Percentiles rank a stretch among this genome's conserved stretches.
phyloP scores from a whole-genome alignment of 2,888 invertebrate genomes.

The Doris montereyensis region DNA sequence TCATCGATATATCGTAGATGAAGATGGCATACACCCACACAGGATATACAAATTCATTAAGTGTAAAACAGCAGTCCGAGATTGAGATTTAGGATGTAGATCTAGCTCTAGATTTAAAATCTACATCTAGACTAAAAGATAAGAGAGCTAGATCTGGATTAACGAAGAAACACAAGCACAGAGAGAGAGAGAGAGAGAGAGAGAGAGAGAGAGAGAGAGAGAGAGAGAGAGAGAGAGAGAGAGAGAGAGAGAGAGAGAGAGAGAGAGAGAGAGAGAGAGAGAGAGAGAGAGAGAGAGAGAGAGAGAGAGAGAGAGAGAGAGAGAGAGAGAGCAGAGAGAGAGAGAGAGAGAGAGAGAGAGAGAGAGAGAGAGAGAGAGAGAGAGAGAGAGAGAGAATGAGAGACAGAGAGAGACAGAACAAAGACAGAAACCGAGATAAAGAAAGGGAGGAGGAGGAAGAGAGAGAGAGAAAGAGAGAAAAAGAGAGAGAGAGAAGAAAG shows the following conservation, averaged over 20 bases:
- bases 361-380: background rate
- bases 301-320: background rate
- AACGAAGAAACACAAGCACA: too few species aligned
- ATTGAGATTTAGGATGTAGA: too few species aligned
- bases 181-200: background rate
- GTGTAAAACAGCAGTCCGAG: too few species aligned
- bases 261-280: background rate
- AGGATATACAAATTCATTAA: too few species aligned
- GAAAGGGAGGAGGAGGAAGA: too few species aligned
- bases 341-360: slow-evolving; percentile 4
- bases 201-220: background rate
- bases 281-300: background rate
- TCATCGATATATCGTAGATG: too few species aligned
- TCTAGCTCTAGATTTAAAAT: too few species aligned
- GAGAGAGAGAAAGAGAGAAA: background rate
- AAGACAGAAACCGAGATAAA: too few species aligned
- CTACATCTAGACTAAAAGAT: too few species aligned
- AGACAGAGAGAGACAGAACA: background rate
- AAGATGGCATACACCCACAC: too few species aligned
- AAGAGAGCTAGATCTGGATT: too few species aligned
- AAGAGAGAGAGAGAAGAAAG: background rate
- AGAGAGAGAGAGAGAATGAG: background rate
- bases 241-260: background rate
- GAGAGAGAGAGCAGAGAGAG: background rate
- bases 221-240: background rate